These are phyloP conservation scores for Tichodroma muraria DNA, from an alignment of 2,113 vertebrate genomes.

Conservation along the genomic window DNA sequence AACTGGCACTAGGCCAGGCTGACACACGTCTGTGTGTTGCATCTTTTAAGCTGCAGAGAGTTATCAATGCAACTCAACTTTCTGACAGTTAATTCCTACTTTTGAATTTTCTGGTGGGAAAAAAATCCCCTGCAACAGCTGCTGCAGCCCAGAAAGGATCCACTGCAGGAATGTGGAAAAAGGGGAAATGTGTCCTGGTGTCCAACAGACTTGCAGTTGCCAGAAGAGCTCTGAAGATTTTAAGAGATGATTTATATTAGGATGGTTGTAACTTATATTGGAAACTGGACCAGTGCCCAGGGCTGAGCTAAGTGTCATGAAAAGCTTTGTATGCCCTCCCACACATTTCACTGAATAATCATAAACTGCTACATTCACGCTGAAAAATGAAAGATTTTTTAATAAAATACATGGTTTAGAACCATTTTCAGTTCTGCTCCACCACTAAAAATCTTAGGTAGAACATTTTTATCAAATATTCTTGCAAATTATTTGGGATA, in stretches of 20 bases:
- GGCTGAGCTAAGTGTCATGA: not conserved
- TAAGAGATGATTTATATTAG: not conserved
- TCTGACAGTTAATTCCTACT: not conserved
- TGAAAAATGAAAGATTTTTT: not conserved
- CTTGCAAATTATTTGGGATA: not conserved
- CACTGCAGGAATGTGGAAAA: not conserved
- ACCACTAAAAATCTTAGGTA: not conserved
- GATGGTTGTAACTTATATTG: not conserved
- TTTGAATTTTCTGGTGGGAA: not conserved
- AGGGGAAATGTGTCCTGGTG: not conserved
- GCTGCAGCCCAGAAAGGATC: not conserved
- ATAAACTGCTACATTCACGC: not conserved
- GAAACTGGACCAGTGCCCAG: not conserved
- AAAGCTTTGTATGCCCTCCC: not conserved
- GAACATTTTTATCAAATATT: not conserved
- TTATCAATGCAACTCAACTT: not conserved
- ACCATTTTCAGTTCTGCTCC: not conserved
- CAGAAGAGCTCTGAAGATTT: not conserved
- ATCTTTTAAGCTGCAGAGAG: not conserved
- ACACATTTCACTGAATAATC: not conserved
- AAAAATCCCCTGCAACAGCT: not conserved
- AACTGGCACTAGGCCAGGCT: not conserved
- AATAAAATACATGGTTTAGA: not conserved
- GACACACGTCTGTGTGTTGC: rapidly evolving
- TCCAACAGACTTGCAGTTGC: not conserved